phyloP scores from a whole-genome alignment of 2,888 invertebrate genomes.

The Ischnus inquisitorius region DNA sequence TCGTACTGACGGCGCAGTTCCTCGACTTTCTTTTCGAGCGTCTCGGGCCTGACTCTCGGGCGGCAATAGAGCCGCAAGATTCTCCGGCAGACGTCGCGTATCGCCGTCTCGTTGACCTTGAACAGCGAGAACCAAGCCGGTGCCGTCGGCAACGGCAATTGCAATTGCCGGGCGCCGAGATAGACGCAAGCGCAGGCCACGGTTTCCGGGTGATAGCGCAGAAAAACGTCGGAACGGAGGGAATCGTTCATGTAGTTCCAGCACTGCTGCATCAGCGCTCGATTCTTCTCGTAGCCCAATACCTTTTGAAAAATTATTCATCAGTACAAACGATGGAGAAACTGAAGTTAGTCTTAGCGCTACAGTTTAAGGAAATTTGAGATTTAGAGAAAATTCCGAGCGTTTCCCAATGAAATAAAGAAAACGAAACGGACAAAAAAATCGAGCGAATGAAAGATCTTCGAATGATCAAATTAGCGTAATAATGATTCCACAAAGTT shows the following conservation, averaged over 20 bases:
- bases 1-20: constrained; percentile 91
- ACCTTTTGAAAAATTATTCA: no score
- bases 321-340: no score
- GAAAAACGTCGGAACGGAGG: constrained; percentile 97
- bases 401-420: no score
- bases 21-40: constrained; percentile 91
- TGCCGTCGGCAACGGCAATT: constrained; percentile 93
- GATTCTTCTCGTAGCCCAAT: constrained; percentile 94
- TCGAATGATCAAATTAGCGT: no score
- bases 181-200: constrained; percentile 99
- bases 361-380: no score
- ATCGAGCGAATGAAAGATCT: no score
- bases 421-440: no score
- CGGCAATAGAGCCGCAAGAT: constrained; percentile 95
- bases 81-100: constrained; percentile 93
- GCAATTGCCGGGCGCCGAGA: constrained; percentile 95
- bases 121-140: constrained; percentile 97
- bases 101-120: constrained; percentile 93
- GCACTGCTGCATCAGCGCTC: constrained; percentile 96
- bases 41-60: constrained; percentile 91
- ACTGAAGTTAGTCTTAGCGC: no score
- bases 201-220: constrained; percentile 97
- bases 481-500: no score
- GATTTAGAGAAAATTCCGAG: no score
- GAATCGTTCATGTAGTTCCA: constrained; percentile 99